A percentile compares a stretch with the other conserved stretches of the same genome.
Evolutionary conservation across 2,113 vertebrate genomes (phyloP).

Genomic region (Xenotilapia caudafasciata): DNA sequence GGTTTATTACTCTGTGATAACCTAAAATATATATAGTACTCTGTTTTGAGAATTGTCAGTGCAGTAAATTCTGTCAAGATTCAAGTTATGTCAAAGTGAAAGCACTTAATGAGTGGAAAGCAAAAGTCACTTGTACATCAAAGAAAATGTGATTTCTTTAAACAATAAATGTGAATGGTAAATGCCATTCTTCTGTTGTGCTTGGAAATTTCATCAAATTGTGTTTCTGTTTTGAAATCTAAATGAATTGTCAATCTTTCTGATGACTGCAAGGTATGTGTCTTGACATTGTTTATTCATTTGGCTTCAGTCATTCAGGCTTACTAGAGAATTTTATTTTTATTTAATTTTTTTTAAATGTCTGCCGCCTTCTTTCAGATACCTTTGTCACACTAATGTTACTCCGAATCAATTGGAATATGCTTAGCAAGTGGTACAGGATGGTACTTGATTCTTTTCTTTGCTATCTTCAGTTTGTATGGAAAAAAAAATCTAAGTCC

Average conservation of each 20-base stretch:
- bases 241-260: neutral
- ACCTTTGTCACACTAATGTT: neutral
- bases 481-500: neutral
- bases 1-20: neutral
- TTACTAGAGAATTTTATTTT: neutral
- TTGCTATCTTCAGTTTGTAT: neutral
- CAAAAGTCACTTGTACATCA: neutral
- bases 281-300: neutral
- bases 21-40: conserved; percentile 1
- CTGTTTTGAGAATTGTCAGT: conserved; percentile 1
- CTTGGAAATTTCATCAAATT: neutral
- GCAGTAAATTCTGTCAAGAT: conserved; percentile 5
- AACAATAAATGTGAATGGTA: neutral
- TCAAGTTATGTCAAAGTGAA: neutral
- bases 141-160: neutral
- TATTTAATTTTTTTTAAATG: neutral
- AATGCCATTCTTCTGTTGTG: neutral
- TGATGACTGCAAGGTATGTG: neutral
- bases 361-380: neutral
- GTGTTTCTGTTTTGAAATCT: neutral
- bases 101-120: conserved; percentile 6
- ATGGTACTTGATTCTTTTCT: neutral
- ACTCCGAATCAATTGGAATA: neutral
- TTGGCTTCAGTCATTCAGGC: neutral
- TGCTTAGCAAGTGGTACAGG: neutral